A percentile compares a stretch with the other conserved stretches of the same genome.
Evolutionary conservation across 2,888 invertebrate species (phyloP).

Genomic region (Lasius fuliginosus): DNA sequence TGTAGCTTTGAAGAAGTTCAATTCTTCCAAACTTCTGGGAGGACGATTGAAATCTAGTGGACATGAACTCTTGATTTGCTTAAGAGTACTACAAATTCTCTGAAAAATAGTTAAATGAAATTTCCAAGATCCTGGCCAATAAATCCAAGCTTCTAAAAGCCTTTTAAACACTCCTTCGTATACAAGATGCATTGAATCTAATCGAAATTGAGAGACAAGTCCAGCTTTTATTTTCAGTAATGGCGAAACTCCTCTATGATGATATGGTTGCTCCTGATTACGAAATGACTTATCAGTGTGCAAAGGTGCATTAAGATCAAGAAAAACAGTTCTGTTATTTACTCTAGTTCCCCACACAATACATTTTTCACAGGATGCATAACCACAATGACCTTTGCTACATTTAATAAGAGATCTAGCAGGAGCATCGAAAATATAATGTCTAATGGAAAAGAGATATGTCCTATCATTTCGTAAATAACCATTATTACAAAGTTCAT

Average conservation of each 20-base stretch:
- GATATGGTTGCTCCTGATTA: neutral
- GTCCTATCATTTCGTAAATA: neutral
- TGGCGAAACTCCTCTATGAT: neutral
- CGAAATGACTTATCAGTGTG: neutral
- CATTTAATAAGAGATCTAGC: neutral
- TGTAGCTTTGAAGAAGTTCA: too few relatives aligned
- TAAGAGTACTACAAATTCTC: too few relatives aligned
- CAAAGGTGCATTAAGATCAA: slow-evolving; percentile 3
- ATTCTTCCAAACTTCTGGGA: too few relatives aligned
- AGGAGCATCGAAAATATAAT: neutral
- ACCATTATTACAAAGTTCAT: neutral
- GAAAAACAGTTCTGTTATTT: neutral
- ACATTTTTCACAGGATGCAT: neutral
- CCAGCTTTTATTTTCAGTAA: neutral
- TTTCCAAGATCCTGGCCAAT: neutral
- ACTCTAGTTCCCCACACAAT: neutral
- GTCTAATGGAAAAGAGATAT: neutral
- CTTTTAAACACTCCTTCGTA: neutral
- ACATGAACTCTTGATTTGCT: too few relatives aligned
- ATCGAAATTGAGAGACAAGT: neutral
- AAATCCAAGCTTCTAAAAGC: neutral
- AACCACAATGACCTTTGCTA: neutral
- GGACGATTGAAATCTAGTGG: too few relatives aligned
- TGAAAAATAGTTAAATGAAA: neutral
- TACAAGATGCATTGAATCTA: neutral